Evolutionary conservation across 1,140 invertebrate genomes (phyloP).

Genomic region (Trachymyrmex cornetzi): DNA sequence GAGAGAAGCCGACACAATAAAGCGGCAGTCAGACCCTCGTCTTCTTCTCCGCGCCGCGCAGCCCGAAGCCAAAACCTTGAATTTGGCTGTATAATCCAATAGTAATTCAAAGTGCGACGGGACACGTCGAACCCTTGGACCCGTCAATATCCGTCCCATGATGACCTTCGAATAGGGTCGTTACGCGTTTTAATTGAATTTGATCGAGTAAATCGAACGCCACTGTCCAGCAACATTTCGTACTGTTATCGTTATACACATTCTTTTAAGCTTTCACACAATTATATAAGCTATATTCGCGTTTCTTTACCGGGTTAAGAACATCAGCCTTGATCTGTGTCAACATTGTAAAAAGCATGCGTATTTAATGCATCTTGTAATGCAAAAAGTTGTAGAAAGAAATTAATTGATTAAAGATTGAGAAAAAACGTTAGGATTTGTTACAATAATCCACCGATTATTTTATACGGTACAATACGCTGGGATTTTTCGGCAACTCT

Average conservation of each 20-base stretch:
- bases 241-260: not conserved
- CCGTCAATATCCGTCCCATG: conserved; percentile 83
- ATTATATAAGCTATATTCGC: not conserved
- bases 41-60: conserved; percentile 72
- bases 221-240: conserved; percentile 42
- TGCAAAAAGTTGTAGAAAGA: not conserved
- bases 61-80: conserved; percentile 74
- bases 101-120: conserved; percentile 72
- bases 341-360: too few species aligned
- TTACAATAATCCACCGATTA: conserved; percentile 38
- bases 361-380: not conserved
- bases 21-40: conserved; percentile 85
- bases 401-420: conserved; percentile 20
- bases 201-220: conserved; percentile 46
- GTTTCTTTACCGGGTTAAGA: not conserved
- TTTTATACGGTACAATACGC: not conserved
- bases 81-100: conserved; percentile 81
- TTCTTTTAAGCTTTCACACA: not conserved
- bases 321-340: not conserved
- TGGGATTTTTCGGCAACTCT: conserved; percentile 38
- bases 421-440: conserved; percentile 28
- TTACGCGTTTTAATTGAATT: conserved; percentile 70
- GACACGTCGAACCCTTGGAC: conserved; percentile 74
- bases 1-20: conserved; percentile 82
- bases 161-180: conserved; percentile 77